These are phyloP conservation scores for Laticauda colubrina DNA, from an alignment of 2,113 vertebrate species.

Conservation along the genomic window DNA sequence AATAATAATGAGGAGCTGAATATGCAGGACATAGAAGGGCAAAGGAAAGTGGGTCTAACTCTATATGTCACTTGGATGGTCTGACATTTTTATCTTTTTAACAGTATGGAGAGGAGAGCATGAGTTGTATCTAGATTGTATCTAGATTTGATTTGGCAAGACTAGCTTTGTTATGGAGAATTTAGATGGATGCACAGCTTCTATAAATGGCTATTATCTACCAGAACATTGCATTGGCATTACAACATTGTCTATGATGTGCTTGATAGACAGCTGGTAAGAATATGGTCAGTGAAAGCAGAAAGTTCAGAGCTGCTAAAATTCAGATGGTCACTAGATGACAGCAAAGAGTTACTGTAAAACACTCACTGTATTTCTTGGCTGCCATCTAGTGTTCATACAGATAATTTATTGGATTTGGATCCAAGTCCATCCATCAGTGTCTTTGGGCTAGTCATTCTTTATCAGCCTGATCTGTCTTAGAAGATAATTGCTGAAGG, in stretches of 20 bases:
- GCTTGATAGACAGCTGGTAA: constrained; percentile 21
- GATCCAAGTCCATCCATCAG: not conserved
- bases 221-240: constrained; percentile 45
- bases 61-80: constrained; percentile 15
- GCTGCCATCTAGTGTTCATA: not conserved
- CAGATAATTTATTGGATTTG: not conserved
- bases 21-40: constrained; percentile 5
- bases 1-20: constrained; percentile 17
- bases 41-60: constrained; percentile 19
- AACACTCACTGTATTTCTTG: not conserved
- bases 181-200: constrained; percentile 13
- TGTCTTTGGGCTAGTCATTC: not conserved
- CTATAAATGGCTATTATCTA: constrained; percentile 14
- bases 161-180: constrained; percentile 4
- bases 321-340: not conserved
- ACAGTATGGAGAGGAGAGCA: not conserved
- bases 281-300: constrained; percentile 16
- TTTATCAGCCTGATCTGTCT: not conserved
- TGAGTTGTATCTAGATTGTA: constrained; percentile 31
- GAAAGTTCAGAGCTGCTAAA: not conserved
- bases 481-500: not conserved
- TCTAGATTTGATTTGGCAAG: not conserved
- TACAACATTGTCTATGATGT: constrained; percentile 28
- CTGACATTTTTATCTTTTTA: constrained; percentile 11
- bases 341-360: not conserved